These are phyloP conservation scores for Variabilichromis moorii DNA, from an alignment of 2,113 vertebrate species.

Conservation along the genomic window DNA sequence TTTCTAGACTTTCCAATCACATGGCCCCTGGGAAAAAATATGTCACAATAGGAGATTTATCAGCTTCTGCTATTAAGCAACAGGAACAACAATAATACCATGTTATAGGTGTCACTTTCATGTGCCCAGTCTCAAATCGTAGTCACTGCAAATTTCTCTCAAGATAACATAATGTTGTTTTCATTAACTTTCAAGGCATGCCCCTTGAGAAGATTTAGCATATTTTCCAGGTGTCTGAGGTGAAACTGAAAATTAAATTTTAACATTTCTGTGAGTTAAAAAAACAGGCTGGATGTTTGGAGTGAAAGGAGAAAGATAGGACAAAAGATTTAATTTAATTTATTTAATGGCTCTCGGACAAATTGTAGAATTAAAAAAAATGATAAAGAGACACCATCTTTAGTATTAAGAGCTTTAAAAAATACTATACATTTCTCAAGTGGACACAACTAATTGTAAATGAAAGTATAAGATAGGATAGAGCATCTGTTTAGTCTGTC, in stretches of 20 bases:
- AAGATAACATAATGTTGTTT: background rate
- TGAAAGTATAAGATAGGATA: background rate
- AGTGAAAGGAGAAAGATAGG: background rate
- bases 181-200: slow-evolving; percentile 8
- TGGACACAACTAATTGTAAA: background rate
- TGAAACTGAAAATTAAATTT: slow-evolving; percentile 53
- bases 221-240: slow-evolving; percentile 17
- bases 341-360: background rate
- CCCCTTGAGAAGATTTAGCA: slow-evolving; percentile 31
- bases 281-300: background rate
- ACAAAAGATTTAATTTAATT: background rate
- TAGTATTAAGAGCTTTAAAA: background rate
- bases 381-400: background rate
- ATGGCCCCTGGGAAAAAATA: background rate
- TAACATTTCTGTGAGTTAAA: slow-evolving; percentile 35
- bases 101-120: background rate
- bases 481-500: background rate
- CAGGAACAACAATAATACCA: background rate
- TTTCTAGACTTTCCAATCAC: background rate
- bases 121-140: background rate
- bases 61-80: background rate
- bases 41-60: background rate
- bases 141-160: background rate
- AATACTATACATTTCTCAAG: background rate
- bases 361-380: background rate